phyloP scores from a whole-genome alignment of 2,888 invertebrate genomes.

The Microctonus aethiopoides region DNA sequence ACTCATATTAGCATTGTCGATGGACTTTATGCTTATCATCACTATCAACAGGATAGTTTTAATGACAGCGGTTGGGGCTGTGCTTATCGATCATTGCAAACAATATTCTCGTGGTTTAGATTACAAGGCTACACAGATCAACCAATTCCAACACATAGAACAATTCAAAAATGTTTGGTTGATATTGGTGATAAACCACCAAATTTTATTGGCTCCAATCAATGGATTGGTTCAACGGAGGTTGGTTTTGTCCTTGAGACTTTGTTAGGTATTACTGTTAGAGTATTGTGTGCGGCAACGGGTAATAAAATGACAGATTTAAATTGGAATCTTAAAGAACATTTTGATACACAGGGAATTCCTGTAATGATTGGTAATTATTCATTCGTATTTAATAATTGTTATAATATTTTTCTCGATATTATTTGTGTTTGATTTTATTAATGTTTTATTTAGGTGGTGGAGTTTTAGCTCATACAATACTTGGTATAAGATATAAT shows the following conservation, averaged over 20 bases:
- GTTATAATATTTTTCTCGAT: slow-evolving; percentile 41
- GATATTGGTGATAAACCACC: slow-evolving; percentile 92
- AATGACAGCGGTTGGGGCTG: slow-evolving; percentile 99
- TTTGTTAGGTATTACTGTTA: slow-evolving; percentile 79
- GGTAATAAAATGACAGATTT: slow-evolving; percentile 85
- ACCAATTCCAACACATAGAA: slow-evolving; percentile 82
- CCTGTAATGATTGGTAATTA: slow-evolving; percentile 99
- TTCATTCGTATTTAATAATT: too few species aligned
- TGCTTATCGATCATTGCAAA: slow-evolving; percentile 97
- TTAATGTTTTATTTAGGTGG: slow-evolving; percentile 75
- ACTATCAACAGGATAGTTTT: slow-evolving; percentile 94
- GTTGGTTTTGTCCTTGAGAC: slow-evolving; percentile 92
- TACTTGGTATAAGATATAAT: slow-evolving; percentile 92
- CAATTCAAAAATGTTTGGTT: slow-evolving; percentile 94
- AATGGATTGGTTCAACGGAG: slow-evolving; percentile 99
- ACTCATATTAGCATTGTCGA: slow-evolving; percentile 71
- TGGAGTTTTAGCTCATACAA: slow-evolving; percentile 97
- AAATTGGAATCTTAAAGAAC: slow-evolving; percentile 85
- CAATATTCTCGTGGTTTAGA: slow-evolving; percentile 94
- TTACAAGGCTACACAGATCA: slow-evolving; percentile 85
- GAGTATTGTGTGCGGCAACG: slow-evolving; percentile 85
- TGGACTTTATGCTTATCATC: slow-evolving; percentile 93
- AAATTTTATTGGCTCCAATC: slow-evolving; percentile 87
- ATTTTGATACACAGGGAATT: slow-evolving; percentile 93
- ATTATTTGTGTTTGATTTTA: slow-evolving; percentile 1